Conservation (phyloP, 2,797 vertebrate species). For the Notolepis coatsorum region DNA sequence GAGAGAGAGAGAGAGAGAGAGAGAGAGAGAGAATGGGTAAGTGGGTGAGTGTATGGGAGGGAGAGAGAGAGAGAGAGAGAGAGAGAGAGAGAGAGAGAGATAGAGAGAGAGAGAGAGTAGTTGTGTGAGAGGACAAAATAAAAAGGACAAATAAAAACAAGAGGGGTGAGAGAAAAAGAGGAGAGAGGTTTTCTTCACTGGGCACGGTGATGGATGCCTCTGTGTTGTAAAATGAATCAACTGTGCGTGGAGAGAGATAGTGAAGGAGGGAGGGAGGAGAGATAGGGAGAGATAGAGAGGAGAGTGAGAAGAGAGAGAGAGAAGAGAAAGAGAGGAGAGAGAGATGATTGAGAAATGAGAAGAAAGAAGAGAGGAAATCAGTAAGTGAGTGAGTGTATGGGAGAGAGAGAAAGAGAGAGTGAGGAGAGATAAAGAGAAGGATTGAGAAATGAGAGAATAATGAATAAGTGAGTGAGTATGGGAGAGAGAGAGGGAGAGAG, state of each 20-base stretch:
- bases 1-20: conserved; percentile 31
- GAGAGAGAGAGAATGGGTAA: neutral
- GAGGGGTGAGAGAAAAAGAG: conserved; percentile 3
- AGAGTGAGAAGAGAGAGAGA: conserved; percentile 15
- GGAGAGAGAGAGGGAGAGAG: no score
- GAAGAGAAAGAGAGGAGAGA: conserved; percentile 25
- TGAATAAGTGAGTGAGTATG: no score
- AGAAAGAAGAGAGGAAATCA: conserved; percentile 39
- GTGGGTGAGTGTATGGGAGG: no score
- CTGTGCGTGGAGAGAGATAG: conserved; percentile 71
- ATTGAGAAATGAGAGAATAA: conserved; percentile 57
- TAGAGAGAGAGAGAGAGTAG: conserved; percentile 6
- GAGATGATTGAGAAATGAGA: conserved; percentile 56
- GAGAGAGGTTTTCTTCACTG: conserved; percentile 43
- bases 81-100: neutral
- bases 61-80: neutral
- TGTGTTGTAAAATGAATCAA: conserved; percentile 76
- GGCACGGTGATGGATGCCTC: conserved; percentile 68
- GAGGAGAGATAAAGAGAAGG: conserved; percentile 42
- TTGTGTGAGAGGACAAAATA: conserved; percentile 24
- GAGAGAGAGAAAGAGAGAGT: conserved; percentile 9
- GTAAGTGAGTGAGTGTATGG: conserved; percentile 31
- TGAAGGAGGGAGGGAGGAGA: conserved; percentile 59
- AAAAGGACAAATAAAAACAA: conserved; percentile 6
- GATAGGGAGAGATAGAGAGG: conserved; percentile 32